These are phyloP conservation scores for Erythrolamprus reginae DNA, from an alignment of 2,113 vertebrate genomes.

Conservation along the genomic window DNA sequence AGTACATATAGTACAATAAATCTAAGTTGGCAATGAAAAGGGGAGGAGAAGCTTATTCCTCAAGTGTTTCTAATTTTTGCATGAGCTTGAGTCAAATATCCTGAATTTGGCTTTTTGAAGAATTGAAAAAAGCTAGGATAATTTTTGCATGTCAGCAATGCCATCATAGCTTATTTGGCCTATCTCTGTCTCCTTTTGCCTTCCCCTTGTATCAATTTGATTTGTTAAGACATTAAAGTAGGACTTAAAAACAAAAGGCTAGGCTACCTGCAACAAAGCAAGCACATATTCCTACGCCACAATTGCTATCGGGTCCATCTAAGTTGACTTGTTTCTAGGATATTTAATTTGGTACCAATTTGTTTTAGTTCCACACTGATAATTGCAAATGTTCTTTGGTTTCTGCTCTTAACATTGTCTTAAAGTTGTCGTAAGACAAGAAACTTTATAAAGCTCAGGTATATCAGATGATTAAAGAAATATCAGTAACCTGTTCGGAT, in stretches of 20 bases:
- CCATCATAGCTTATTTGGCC: not conserved
- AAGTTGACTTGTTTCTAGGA: not conserved
- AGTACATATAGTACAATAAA: not conserved
- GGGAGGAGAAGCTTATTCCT: not conserved
- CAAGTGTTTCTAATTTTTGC: not conserved
- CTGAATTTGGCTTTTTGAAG: not conserved
- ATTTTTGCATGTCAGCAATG: not conserved
- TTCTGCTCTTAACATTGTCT: too few species aligned
- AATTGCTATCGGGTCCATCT: not conserved
- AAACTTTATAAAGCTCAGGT: too few species aligned
- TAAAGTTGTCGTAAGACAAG: too few species aligned
- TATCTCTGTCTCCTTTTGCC: not conserved
- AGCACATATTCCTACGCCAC: not conserved
- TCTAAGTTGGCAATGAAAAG: too few species aligned
- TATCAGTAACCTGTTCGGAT: too few species aligned
- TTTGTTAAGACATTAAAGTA: not conserved
- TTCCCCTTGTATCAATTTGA: not conserved
- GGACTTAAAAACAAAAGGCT: not conserved
- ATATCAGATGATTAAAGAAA: too few species aligned
- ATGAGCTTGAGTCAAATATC: not conserved
- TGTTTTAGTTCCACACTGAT: too few species aligned
- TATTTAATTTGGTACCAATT: too few species aligned
- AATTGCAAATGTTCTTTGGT: too few species aligned
- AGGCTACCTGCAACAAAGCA: not conserved
- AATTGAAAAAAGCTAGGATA: not conserved